phyloP scores from a whole-genome alignment of 2,888 invertebrate genomes.

The Agonopterix arenella region DNA sequence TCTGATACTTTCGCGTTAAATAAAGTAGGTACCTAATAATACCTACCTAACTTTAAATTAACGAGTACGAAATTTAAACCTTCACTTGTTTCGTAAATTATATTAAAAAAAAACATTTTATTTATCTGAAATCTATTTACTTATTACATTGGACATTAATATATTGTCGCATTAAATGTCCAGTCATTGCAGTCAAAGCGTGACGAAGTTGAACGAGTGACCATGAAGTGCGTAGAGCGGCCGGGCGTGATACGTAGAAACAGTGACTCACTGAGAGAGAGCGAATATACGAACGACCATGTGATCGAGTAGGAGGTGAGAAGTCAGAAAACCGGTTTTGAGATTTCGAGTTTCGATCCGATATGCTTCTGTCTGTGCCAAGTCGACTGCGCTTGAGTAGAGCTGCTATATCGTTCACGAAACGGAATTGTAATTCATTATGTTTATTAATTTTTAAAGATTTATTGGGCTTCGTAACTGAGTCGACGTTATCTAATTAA shows the following conservation, averaged over 20 bases:
- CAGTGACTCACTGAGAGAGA: constrained; percentile 70
- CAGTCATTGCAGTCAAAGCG: constrained; percentile 66
- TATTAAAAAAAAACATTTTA: constrained; percentile 25
- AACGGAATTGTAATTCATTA: constrained; percentile 39
- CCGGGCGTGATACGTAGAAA: constrained; percentile 66
- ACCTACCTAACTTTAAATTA: background rate
- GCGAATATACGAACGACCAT: constrained; percentile 38
- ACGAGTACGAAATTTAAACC: background rate
- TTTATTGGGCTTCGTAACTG: constrained; percentile 18
- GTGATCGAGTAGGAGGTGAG: constrained; percentile 49
- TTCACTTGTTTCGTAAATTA: constrained; percentile 24
- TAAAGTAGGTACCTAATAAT: too few relatives aligned
- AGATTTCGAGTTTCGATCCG: constrained; percentile 75
- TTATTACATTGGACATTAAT: constrained; percentile 62
- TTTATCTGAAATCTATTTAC: constrained; percentile 45
- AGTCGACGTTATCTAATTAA: constrained; percentile 6
- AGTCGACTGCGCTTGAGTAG: constrained; percentile 60
- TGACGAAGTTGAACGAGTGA: constrained; percentile 72
- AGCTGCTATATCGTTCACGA: constrained; percentile 41
- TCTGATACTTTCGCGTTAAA: too few relatives aligned
- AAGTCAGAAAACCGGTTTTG: constrained; percentile 64
- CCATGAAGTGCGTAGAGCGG: constrained; percentile 73
- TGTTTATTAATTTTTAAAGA: constrained; percentile 17
- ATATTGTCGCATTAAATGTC: constrained; percentile 64
- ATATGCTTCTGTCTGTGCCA: constrained; percentile 71